Evolutionary conservation across 2,113 vertebrate species (phyloP).

Genomic region (Sitta europaea): DNA sequence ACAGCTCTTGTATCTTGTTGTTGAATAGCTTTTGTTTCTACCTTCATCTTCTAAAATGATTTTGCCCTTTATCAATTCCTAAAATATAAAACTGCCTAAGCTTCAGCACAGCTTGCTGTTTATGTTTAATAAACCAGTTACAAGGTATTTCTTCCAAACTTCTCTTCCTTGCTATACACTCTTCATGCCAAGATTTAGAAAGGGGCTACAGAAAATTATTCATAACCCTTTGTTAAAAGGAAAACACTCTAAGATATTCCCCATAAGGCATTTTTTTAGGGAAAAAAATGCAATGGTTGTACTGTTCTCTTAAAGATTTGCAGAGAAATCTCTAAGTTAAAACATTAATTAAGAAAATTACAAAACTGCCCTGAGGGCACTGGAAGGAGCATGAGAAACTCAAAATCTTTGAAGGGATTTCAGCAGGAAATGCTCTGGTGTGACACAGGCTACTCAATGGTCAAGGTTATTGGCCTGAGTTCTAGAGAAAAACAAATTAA

Average conservation of each 20-base stretch:
- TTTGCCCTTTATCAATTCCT: not conserved
- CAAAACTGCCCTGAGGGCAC: not conserved
- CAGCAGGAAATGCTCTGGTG: not conserved
- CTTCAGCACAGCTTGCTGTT: not conserved
- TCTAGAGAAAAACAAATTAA: not conserved
- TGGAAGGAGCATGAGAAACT: constrained; percentile 17
- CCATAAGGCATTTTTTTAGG: not conserved
- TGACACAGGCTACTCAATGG: not conserved
- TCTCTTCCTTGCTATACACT: not conserved
- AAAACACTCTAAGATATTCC: not conserved
- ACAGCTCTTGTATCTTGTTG: not conserved
- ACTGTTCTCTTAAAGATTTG: not conserved
- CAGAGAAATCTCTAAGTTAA: not conserved
- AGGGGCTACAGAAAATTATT: not conserved
- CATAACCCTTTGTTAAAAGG: not conserved
- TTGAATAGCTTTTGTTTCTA: not conserved
- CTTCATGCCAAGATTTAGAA: not conserved
- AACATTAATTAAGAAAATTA: not conserved
- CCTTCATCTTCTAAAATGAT: not conserved
- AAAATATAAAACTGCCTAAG: not conserved
- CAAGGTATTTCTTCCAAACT: not conserved
- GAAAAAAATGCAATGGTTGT: not conserved
- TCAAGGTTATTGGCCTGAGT: not conserved
- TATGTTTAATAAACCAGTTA: not conserved
- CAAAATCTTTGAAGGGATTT: not conserved